Evolutionary conservation across 2,797 vertebrate species (phyloP).

Genomic region (Sarcoramphus papa): DNA sequence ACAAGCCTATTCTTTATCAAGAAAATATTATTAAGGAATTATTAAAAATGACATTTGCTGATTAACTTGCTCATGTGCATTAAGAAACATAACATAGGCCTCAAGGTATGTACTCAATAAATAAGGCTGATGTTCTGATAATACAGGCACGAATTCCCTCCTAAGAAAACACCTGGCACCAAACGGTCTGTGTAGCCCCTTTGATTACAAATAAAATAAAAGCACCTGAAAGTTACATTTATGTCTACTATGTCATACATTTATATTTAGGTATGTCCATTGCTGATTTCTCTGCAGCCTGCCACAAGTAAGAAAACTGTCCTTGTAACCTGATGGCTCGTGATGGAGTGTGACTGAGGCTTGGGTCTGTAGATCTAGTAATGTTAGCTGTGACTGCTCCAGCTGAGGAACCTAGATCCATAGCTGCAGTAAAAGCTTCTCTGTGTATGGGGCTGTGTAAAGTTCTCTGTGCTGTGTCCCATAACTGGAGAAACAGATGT

Average conservation of each 20-base stretch:
- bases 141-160: not conserved
- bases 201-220: not conserved
- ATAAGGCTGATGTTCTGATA: not conserved
- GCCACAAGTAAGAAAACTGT: not conserved
- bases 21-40: not conserved
- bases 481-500: not conserved
- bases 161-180: not conserved
- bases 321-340: not conserved
- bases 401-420: not conserved
- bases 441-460: not conserved
- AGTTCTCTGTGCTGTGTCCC: not conserved
- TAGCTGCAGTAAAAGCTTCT: not conserved
- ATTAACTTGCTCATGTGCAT: not conserved
- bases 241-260: not conserved
- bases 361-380: not conserved
- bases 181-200: not conserved
- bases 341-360: not conserved
- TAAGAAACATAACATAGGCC: not conserved
- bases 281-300: not conserved
- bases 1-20: not conserved
- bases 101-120: not conserved
- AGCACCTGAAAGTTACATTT: not conserved
- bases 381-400: not conserved
- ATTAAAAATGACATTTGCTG: not conserved
- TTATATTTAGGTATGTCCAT: not conserved